These are phyloP conservation scores for Scomber scombrus DNA, from an alignment of 2,113 vertebrate genomes.

Conservation along the genomic window DNA sequence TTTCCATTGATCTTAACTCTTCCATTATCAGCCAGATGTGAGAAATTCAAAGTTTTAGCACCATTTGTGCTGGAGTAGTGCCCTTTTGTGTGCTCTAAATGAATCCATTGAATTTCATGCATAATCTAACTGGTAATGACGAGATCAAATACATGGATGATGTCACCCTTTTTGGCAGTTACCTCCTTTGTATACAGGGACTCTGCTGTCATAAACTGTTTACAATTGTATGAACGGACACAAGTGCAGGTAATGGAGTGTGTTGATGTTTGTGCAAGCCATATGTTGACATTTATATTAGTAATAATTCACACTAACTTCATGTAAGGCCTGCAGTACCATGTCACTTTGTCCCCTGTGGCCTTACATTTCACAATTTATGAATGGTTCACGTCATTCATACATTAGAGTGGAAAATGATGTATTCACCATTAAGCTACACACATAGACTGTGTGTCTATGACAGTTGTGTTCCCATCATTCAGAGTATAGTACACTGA, in stretches of 20 bases:
- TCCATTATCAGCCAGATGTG: slow-evolving; percentile 4
- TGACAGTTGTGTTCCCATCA: no score
- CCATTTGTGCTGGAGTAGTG: no score
- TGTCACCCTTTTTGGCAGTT: background rate
- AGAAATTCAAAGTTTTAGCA: background rate
- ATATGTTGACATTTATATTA: slow-evolving; percentile 46
- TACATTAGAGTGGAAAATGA: slow-evolving; percentile 36
- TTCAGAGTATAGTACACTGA: no score
- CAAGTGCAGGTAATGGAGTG: slow-evolving; percentile 6
- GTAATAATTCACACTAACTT: slow-evolving; percentile 62
- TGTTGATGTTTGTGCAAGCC: slow-evolving; percentile 21
- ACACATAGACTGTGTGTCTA: no score
- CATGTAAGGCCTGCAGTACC: slow-evolving; percentile 36
- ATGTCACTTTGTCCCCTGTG: slow-evolving; percentile 44
- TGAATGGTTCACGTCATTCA: slow-evolving; percentile 54
- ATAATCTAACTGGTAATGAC: background rate
- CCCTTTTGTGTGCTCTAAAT: background rate
- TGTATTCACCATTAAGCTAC: slow-evolving; percentile 28
- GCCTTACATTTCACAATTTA: slow-evolving; percentile 47
- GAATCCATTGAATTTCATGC: background rate
- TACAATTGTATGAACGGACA: background rate
- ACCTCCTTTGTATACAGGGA: background rate
- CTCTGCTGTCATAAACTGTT: background rate
- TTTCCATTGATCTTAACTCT: slow-evolving; percentile 10
- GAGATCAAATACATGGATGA: background rate